phyloP scores from a whole-genome alignment of 2,888 invertebrate genomes.

The Pristionchus fissidentatus region DNA sequence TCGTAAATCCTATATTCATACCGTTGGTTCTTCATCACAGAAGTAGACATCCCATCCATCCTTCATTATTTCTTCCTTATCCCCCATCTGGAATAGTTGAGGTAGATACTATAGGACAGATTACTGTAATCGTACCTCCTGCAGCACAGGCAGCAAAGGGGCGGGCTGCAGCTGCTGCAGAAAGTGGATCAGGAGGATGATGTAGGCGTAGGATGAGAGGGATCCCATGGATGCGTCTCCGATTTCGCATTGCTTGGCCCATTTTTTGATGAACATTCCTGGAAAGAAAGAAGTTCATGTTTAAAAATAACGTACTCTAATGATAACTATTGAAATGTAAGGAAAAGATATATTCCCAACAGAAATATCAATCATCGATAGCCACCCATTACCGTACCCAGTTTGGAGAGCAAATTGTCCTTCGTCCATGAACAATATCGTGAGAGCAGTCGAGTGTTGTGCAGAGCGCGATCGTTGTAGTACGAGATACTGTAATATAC shows the following conservation, averaged over 20 bases:
- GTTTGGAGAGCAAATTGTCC: slow-evolving; percentile 78
- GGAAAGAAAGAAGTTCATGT: too few species aligned
- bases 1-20: neutral
- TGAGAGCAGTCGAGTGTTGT: slow-evolving; percentile 79
- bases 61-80: too few species aligned
- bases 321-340: too few species aligned
- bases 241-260: slow-evolving; percentile 79
- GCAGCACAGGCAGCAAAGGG: slow-evolving; percentile 80
- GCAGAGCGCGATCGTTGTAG: slow-evolving; percentile 80
- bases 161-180: slow-evolving; percentile 78
- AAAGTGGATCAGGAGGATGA: slow-evolving; percentile 80
- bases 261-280: slow-evolving; percentile 69
- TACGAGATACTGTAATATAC: slow-evolving; percentile 78
- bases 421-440: slow-evolving; percentile 78
- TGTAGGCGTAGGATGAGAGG: slow-evolving; percentile 81
- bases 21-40: too few species aligned
- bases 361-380: too few species aligned
- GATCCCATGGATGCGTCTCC: slow-evolving; percentile 81
- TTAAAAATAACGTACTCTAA: too few species aligned
- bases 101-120: too few species aligned
- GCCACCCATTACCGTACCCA: slow-evolving; percentile 59
- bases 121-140: slow-evolving; percentile 77
- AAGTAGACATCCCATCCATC: too few species aligned
- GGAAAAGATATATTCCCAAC: too few species aligned
- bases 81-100: too few species aligned